These are phyloP conservation scores for Nettapus auritus DNA, from an alignment of 2,113 vertebrate genomes.

Conservation along the genomic window DNA sequence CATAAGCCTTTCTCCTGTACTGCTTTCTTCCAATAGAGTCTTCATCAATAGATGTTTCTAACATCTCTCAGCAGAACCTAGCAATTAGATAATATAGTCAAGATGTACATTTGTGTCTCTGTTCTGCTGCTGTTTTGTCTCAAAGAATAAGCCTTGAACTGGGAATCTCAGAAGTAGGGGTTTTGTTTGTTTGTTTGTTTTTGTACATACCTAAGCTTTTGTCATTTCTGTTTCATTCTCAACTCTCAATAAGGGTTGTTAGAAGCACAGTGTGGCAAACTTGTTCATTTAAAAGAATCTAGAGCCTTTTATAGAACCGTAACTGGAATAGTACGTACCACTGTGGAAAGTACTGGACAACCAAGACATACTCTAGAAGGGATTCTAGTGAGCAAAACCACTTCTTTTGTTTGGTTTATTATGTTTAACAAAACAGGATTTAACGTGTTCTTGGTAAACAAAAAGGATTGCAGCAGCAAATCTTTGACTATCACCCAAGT, in stretches of 20 bases:
- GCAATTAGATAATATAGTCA: background rate
- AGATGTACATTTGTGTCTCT: background rate
- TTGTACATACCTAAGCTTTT: rapidly evolving
- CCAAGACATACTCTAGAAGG: background rate
- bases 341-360: background rate
- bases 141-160: background rate
- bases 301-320: background rate
- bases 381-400: background rate
- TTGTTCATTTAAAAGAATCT: background rate
- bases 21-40: background rate
- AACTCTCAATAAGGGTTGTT: background rate
- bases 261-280: background rate
- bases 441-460: background rate
- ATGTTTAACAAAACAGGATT: background rate
- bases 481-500: background rate
- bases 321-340: background rate
- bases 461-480: background rate
- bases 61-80: background rate
- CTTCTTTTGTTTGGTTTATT: background rate
- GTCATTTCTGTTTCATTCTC: background rate
- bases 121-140: background rate
- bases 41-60: background rate
- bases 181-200: background rate
- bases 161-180: background rate
- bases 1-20: background rate